Evolutionary conservation across 2,888 invertebrate genomes (phyloP).

Genomic region (Podabrus alpinus): DNA sequence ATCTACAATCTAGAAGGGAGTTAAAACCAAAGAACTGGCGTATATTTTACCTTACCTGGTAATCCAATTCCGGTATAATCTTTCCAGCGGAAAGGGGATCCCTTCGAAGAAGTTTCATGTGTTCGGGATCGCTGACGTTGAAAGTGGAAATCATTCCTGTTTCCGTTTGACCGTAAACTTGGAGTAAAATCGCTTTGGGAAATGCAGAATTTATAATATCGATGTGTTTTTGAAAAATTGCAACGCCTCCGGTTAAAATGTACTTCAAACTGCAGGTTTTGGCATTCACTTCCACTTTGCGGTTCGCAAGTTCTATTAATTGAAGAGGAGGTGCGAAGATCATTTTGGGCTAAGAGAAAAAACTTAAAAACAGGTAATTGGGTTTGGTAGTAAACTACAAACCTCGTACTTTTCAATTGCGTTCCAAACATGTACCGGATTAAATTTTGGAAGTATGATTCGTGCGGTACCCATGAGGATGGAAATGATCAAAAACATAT

Average conservation of each 20-base stretch:
- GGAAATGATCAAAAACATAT: constrained; percentile 27
- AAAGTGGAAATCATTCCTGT: background rate
- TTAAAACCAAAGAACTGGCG: background rate
- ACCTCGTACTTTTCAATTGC: background rate
- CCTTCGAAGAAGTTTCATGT: background rate
- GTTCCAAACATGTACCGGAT: background rate
- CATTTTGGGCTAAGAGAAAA: background rate
- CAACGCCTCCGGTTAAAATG: constrained; percentile 30
- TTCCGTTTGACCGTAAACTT: constrained; percentile 17
- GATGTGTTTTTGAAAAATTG: constrained; percentile 22
- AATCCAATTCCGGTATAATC: background rate
- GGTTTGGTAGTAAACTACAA: background rate
- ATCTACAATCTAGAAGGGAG: constrained; percentile 55
- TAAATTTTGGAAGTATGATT: constrained; percentile 34
- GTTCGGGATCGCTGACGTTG: background rate
- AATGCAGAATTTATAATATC: constrained; percentile 30
- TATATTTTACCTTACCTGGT: constrained; percentile 1
- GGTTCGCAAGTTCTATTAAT: background rate
- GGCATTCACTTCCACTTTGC: background rate
- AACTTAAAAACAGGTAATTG: background rate
- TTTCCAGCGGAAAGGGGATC: constrained; percentile 3
- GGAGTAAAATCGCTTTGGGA: constrained; percentile 42
- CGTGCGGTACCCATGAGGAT: constrained; percentile 38
- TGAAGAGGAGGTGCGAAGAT: background rate
- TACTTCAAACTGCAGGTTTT: constrained; percentile 1